phyloP scores from a whole-genome alignment of 2,113 vertebrate species.

The Anoura caudifer region DNA sequence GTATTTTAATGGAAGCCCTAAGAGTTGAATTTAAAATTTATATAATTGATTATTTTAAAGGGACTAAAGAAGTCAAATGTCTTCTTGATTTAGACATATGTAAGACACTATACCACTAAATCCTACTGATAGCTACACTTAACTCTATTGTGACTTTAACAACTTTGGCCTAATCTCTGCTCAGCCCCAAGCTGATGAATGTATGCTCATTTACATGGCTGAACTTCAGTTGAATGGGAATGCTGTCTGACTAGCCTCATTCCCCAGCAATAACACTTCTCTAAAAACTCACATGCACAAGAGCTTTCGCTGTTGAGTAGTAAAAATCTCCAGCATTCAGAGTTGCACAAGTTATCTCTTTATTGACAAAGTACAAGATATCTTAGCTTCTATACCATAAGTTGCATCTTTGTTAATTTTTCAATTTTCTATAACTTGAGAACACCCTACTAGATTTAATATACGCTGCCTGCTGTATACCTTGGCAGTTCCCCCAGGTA shows the following conservation, averaged over 20 bases:
- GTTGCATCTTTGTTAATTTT: neutral
- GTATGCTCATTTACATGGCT: neutral
- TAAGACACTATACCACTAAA: neutral
- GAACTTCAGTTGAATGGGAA: neutral
- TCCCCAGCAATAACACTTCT: neutral
- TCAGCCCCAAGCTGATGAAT: neutral
- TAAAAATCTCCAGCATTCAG: too few relatives aligned
- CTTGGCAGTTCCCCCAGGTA: neutral
- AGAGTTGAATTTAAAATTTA: neutral
- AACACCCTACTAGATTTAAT: too few relatives aligned
- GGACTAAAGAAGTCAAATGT: neutral
- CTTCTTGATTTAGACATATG: neutral
- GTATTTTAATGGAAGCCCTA: too few relatives aligned
- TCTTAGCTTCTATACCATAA: neutral
- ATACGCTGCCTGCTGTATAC: neutral
- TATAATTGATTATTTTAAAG: neutral
- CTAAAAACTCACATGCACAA: rapidly evolving
- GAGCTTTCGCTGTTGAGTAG: too few relatives aligned
- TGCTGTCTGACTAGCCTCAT: neutral
- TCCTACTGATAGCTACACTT: neutral
- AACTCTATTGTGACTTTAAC: neutral
- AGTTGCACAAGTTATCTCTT: neutral
- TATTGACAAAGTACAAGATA: neutral
- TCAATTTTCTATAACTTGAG: neutral
- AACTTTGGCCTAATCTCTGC: neutral